phyloP scores from a whole-genome alignment of 1,140 invertebrate species.

The Geopemphigus sp. region DNA sequence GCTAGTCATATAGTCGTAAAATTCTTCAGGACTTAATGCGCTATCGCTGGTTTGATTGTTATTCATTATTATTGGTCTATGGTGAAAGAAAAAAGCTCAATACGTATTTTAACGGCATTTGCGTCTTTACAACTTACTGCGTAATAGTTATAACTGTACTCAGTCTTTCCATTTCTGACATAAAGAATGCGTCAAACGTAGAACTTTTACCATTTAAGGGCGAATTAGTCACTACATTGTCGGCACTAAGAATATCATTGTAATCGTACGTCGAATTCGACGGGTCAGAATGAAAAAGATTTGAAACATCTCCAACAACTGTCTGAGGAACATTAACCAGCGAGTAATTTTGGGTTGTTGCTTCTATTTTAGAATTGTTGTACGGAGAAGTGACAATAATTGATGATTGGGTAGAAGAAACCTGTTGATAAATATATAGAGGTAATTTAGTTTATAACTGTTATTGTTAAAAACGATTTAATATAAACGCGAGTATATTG shows the following conservation, averaged over 20 bases:
- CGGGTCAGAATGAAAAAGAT: background rate
- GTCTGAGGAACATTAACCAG: background rate
- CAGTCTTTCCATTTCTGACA: slow-evolving; percentile 40
- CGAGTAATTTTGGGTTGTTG: background rate
- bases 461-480: too few species aligned
- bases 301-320: background rate
- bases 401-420: background rate
- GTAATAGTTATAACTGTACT: background rate
- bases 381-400: background rate
- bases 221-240: background rate
- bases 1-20: slow-evolving; percentile 42
- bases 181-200: slow-evolving; percentile 26
- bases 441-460: too few species aligned
- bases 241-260: background rate
- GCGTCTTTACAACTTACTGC: too few species aligned
- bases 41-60: background rate
- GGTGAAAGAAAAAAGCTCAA: too few species aligned
- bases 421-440: background rate
- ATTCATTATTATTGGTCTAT: background rate
- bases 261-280: background rate
- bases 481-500: too few species aligned
- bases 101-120: too few species aligned
- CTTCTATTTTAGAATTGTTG: background rate
- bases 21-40: slow-evolving; percentile 28
- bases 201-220: slow-evolving; percentile 8